Percentiles rank a stretch among this genome's conserved stretches.
Conservation (phyloP, 2,888 invertebrate genomes). For the Nemotelus nigrinus region DNA sequence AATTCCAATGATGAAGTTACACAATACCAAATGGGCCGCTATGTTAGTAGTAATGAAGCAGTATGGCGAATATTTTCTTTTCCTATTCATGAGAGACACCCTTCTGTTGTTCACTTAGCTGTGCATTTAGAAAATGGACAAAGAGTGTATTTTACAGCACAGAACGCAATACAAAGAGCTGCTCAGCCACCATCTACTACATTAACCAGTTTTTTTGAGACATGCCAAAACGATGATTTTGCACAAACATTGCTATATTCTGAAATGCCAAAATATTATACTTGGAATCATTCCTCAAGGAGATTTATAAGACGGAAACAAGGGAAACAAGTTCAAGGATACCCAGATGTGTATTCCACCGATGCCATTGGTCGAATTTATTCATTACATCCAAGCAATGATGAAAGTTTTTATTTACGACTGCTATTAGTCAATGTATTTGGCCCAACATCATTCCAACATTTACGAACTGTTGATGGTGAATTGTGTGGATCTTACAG, state of each 20-base stretch:
- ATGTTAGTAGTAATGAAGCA: slow-evolving; percentile 53
- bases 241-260: slow-evolving; percentile 58
- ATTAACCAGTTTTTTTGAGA: slow-evolving; percentile 57
- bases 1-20: slow-evolving; percentile 52
- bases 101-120: slow-evolving; percentile 47
- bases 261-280: slow-evolving; percentile 58
- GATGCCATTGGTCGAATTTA: slow-evolving; percentile 59
- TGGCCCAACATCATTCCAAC: slow-evolving; percentile 58
- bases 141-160: slow-evolving; percentile 57
- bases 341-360: slow-evolving; percentile 55
- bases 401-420: slow-evolving; percentile 59
- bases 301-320: slow-evolving; percentile 57
- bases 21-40: slow-evolving; percentile 52
- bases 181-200: slow-evolving; percentile 53
- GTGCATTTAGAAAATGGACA: slow-evolving; percentile 52
- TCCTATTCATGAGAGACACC: slow-evolving; percentile 47
- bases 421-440: slow-evolving; percentile 58
- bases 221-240: slow-evolving; percentile 55
- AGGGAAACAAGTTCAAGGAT: slow-evolving; percentile 55
- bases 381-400: slow-evolving; percentile 58
- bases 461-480: slow-evolving; percentile 60
- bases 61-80: slow-evolving; percentile 51
- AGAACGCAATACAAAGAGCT: slow-evolving; percentile 46
- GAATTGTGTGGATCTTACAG: slow-evolving; percentile 57
- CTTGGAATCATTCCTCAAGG: slow-evolving; percentile 57